Conservation (phyloP, 2,113 vertebrate genomes). For the Hypocryptadius cinnamomeus region DNA sequence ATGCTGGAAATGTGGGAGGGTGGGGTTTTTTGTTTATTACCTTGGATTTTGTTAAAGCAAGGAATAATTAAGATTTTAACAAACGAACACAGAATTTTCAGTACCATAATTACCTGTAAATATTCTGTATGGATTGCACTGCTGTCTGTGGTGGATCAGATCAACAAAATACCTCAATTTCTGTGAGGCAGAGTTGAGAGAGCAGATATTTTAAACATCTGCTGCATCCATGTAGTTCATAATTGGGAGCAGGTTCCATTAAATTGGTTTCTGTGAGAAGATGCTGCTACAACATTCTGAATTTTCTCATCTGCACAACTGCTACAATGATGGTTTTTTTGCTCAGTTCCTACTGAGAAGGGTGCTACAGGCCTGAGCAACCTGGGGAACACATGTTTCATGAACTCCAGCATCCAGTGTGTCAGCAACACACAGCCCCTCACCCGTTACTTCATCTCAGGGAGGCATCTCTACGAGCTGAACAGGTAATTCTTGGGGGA, state of each 20-base stretch:
- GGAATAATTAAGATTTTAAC: not conserved
- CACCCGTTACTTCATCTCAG: conserved; percentile 95
- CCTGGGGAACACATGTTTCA: conserved; percentile 97
- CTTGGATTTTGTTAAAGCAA: not conserved
- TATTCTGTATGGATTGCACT: not conserved
- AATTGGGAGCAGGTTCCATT: not conserved
- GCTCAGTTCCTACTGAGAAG: conserved; percentile 93
- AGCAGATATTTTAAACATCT: not conserved
- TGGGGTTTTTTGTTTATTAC: not conserved
- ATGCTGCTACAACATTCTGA: not conserved
- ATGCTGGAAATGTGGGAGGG: not conserved
- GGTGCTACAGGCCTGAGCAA: conserved; percentile 98
- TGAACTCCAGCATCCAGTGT: conserved; percentile 99
- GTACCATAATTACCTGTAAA: not conserved
- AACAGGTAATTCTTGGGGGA: conserved; percentile 79
- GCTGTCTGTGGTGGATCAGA: not conserved
- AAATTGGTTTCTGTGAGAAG: not conserved
- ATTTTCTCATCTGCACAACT: not conserved
- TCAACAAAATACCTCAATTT: not conserved
- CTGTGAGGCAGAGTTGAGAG: not conserved
- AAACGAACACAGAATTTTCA: not conserved
- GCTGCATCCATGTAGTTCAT: accelerated
- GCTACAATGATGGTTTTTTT: not conserved
- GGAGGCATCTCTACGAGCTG: conserved; percentile 95
- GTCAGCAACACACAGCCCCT: conserved; percentile 98